Conservation (phyloP, 2,113 vertebrate genomes). For the Callionymus lyra region DNA sequence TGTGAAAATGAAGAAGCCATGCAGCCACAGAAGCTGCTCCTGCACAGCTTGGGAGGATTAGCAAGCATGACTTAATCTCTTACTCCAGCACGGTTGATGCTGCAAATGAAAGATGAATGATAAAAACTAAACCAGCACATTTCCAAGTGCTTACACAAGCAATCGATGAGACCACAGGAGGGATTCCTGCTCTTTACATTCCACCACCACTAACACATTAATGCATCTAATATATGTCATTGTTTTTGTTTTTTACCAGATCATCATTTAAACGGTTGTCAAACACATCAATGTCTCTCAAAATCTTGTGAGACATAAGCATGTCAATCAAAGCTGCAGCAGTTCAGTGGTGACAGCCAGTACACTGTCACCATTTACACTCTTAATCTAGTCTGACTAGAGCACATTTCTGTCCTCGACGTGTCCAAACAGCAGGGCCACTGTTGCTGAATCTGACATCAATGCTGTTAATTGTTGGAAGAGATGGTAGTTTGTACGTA, state of each 20-base stretch:
- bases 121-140: not conserved
- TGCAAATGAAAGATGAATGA: conserved; percentile 37
- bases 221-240: too few species aligned
- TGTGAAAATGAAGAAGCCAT: conserved; percentile 23
- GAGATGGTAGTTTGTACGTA: not conserved
- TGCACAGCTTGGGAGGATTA: conserved; percentile 62
- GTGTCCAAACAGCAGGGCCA: conserved; percentile 4
- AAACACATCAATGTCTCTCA: too few species aligned
- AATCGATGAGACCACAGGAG: not conserved
- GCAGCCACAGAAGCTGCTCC: conserved; percentile 35
- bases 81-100: conserved; percentile 35
- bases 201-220: not conserved
- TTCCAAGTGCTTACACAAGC: conserved; percentile 8
- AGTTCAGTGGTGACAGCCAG: too few species aligned
- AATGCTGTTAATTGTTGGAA: conserved; percentile 22
- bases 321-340: too few species aligned
- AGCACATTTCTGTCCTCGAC: not conserved
- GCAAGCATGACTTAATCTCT: conserved; percentile 61
- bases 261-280: too few species aligned
- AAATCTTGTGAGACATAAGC: too few species aligned
- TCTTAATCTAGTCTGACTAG: too few species aligned
- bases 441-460: conserved; percentile 8
- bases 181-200: not conserved
- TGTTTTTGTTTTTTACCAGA: not conserved
- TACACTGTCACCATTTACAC: not conserved